A percentile compares a stretch with the other conserved stretches of the same genome.
phyloP scores from a whole-genome alignment of 2,888 invertebrate species.

The Deilephila porcellus region DNA sequence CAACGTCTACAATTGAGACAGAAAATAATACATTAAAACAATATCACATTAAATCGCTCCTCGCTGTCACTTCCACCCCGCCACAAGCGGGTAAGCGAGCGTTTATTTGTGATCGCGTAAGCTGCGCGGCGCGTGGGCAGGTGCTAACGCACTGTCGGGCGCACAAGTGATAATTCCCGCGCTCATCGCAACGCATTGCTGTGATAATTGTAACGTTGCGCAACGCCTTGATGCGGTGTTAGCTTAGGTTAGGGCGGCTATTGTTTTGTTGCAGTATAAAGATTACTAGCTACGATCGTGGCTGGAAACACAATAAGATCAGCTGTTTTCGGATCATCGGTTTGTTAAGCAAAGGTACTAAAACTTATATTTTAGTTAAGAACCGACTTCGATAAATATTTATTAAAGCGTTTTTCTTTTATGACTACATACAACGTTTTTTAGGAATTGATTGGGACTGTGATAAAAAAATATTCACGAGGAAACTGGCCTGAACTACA shows the following conservation, averaged over 20 bases:
- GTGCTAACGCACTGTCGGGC: constrained; percentile 52
- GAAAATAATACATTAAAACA: neutral
- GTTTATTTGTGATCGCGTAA: constrained; percentile 49
- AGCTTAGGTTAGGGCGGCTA: constrained; percentile 16
- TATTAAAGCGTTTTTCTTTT: too few species aligned
- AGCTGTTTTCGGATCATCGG: too few species aligned
- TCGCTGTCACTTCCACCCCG: constrained; percentile 25
- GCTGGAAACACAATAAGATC: too few species aligned
- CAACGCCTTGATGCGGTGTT: constrained; percentile 29
- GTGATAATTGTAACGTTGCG: constrained; percentile 43
- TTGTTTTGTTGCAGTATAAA: neutral
- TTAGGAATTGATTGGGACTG: too few species aligned
- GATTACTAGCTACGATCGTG: too few species aligned
- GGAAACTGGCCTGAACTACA: too few species aligned
- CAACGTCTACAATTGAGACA: too few species aligned
- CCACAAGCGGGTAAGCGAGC: constrained; percentile 35
- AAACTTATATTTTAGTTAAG: too few species aligned
- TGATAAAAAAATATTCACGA: too few species aligned
- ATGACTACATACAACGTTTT: too few species aligned
- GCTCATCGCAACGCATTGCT: constrained; percentile 38
- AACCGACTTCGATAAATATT: too few species aligned
- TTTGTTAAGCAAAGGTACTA: too few species aligned
- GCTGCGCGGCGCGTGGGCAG: constrained; percentile 53
- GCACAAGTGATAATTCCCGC: constrained; percentile 45
- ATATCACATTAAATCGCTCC: neutral